Base-by-base conservation (phyloP, 2,797 vertebrate genomes). In the Arrhamphus sclerolepis region DNA sequence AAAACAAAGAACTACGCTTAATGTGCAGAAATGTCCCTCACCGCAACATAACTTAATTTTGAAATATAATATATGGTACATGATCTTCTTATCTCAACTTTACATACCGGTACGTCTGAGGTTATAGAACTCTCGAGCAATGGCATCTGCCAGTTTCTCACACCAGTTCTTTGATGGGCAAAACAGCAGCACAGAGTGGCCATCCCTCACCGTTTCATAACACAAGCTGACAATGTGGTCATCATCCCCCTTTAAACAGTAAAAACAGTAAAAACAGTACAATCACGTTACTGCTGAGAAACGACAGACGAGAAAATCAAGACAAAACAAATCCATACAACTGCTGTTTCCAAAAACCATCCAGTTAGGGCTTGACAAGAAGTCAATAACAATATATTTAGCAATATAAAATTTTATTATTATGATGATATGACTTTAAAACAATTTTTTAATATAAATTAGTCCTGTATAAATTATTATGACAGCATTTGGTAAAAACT, bases 91-190 rank as follows among this genome's bases (percentile, higher is more conserved):
- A 9, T 46, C 39, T 17, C 29, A 16, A 5, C 22, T 18, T 19
- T 29, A 67, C 56, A 46, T 64, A 90, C 92, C 85, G 41, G 78
- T 26, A 11, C 83, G 86, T 68, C 84, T 87, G 64, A 98, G 89
- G 84, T 91, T 89, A 82, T 93, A 96, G 92, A 99, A 98, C 69
- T 96, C 97, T 70, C 89, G 93, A 51, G 96, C 97, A 62, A 98
- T 93, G 69, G 88, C 91, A 73, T 97, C 95, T 1, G 94, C 93
- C 76, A 99, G 85, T 74, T 98, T 98, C 89, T 99, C 98, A 90
- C 98, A 99, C 98, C 98, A 98, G 82, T 94, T 97, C 86, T 99
- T 99, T 2, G 97, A 97, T 0, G 97, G 97, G 74, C 98, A 99
- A 87, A 99, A 99, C 39, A 99, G 79, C 64, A 99, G 86, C 60